Evolutionary conservation across 2,888 invertebrate genomes (phyloP), one percentile per base, ranked within the genome.

Genomic region (Apodemia mormo): DNA sequence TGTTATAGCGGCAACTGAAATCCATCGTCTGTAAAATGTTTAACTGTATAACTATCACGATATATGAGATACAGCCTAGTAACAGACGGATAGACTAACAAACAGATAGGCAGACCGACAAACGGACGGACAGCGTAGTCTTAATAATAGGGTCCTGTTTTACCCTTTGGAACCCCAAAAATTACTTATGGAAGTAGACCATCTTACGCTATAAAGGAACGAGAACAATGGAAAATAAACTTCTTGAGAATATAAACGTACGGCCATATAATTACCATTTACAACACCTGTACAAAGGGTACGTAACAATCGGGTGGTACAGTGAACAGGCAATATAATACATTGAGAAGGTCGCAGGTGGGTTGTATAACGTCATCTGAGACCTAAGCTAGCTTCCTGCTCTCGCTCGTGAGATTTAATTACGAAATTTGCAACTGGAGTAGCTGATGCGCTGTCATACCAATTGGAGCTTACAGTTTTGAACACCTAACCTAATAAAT

Each of bases 331-430:
- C 61, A 61, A 61, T 61, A 61, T 61, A 33, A 61, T 61, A 61
- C 33, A 14, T 61, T 33, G 33, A 61, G 33, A 61, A 33, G 61
- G 61, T 61, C 61, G 33, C 61, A 33, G 33, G 29, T 61, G 61
- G 61, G 33, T 61, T 61, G 33, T 37, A 33, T 61, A 61, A 61
- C 61, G 61, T 61, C 61, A 61, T 29, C 33, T 33, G 61, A 61
- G 61, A 29, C 9, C 58, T 52, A 7, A n/a, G 52, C 52, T 12
- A 37, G 61, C 61, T 61, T 61, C 61, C 61, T 61, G 61, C 61
- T 61, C 61, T 61, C 33, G 61, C 61, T 61, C 14, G 12, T 4
- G 61, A 61, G 61, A 61, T 61, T 61, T 61, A 61, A 61, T 61
- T 61, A 61, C 61, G 61, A 61, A 61, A 61, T 33, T 61, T 14